Conservation (phyloP, 2,797 vertebrate species). For the Tenualosa ilisha region DNA sequence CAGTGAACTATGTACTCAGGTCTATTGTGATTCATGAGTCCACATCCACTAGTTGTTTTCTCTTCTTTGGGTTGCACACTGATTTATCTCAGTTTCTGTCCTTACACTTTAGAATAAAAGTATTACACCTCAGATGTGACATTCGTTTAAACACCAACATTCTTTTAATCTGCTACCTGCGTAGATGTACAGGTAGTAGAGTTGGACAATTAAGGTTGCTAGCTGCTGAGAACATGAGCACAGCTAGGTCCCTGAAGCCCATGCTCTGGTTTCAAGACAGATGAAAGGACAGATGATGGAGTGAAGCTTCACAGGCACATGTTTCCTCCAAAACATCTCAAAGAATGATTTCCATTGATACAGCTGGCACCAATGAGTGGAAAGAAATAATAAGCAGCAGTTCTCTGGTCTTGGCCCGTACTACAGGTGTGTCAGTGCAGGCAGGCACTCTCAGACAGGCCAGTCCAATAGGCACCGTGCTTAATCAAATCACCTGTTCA, state of each 20-base stretch:
- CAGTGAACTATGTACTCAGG: conserved; percentile 68
- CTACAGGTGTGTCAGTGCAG: neutral
- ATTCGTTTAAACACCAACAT: too few relatives aligned
- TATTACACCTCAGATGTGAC: too few relatives aligned
- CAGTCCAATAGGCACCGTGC: neutral
- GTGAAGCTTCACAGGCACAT: too few relatives aligned
- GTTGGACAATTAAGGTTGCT: neutral
- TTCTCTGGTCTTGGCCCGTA: neutral
- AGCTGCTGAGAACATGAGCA: neutral
- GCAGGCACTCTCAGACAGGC: neutral
- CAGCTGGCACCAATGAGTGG: neutral
- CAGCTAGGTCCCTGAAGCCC: neutral
- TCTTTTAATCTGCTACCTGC: too few relatives aligned
- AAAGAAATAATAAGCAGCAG: neutral
- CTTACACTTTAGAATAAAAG: neutral
- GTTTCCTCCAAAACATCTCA: neutral
- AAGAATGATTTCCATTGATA: neutral
- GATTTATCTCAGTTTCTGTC: neutral
- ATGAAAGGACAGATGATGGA: neutral
- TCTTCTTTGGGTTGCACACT: neutral
- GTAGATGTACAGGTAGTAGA: too few relatives aligned
- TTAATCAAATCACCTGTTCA: conserved; percentile 18
- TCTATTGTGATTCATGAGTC: neutral
- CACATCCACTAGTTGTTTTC: neutral
- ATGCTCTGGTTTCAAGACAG: neutral